phyloP scores from a whole-genome alignment of 2,113 vertebrate genomes.

The Octodon degus region DNA sequence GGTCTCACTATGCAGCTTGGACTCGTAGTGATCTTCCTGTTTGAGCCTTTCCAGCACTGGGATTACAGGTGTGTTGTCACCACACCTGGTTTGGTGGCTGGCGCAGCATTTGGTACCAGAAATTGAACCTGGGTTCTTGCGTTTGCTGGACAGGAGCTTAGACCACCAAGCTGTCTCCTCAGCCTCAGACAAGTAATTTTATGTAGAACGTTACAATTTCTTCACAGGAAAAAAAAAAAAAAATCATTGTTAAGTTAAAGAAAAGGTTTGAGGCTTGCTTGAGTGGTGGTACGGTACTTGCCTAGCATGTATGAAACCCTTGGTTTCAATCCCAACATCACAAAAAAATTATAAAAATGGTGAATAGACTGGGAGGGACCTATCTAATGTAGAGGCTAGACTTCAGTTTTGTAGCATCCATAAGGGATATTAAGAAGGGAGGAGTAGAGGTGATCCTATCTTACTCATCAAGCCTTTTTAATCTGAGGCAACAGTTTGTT shows the following conservation, averaged over 20 bases:
- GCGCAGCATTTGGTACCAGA: too few species aligned
- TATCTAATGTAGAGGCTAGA: background rate
- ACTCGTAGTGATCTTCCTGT: too few species aligned
- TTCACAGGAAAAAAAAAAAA: slow-evolving; percentile 57
- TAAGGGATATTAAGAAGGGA: background rate
- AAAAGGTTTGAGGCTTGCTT: background rate
- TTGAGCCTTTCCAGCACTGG: too few species aligned
- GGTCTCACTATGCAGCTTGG: background rate
- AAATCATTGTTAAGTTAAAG: background rate
- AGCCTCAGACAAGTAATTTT: slow-evolving; percentile 9
- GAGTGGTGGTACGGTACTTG: background rate
- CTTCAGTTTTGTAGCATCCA: background rate
- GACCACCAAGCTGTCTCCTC: too few species aligned
- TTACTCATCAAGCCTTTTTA: slow-evolving; percentile 24
- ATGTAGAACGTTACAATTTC: background rate
- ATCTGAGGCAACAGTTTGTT: background rate
- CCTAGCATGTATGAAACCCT: background rate
- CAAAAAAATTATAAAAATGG: background rate
- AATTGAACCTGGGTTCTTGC: too few species aligned
- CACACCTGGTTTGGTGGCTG: too few species aligned
- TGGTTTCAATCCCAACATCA: background rate
- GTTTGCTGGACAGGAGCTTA: too few species aligned
- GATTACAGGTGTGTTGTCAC: too few species aligned
- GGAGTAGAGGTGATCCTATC: background rate
- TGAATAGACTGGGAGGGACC: background rate